Percentiles rank a stretch among this genome's conserved stretches.
Evolutionary conservation across 2,797 vertebrate species (phyloP).

Genomic region (Rhinella marina): DNA sequence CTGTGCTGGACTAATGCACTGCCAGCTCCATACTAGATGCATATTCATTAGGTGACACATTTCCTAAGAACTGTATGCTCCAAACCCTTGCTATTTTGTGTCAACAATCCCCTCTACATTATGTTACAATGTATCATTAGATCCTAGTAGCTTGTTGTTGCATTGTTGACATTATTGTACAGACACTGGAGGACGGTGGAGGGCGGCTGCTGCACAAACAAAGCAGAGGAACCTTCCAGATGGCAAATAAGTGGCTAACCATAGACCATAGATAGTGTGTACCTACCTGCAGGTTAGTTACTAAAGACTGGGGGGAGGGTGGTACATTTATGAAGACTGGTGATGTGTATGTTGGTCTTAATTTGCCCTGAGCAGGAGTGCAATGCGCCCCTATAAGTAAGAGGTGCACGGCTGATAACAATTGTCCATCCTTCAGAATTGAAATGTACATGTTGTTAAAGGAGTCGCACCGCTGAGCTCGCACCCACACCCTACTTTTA

Average conservation of each 20-base stretch:
- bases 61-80: not conserved
- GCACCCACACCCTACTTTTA: too few species aligned
- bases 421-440: too few species aligned
- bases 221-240: not conserved
- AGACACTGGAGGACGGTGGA: not conserved
- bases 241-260: not conserved
- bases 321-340: too few species aligned
- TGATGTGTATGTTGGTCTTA: too few species aligned
- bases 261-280: too few species aligned
- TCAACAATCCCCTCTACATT: not conserved
- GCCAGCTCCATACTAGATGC: not conserved
- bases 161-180: constrained; percentile 5
- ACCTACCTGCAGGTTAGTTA: not conserved
- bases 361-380: too few species aligned
- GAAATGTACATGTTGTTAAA: too few species aligned
- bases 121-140: not conserved
- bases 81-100: not conserved
- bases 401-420: too few species aligned
- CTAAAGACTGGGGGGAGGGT: too few species aligned
- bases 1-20: not conserved
- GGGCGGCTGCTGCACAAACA: not conserved
- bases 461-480: too few species aligned
- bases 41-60: constrained; percentile 19
- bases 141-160: not conserved
- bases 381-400: too few species aligned